Evolutionary conservation across 1,140 invertebrate genomes (phyloP), one percentile per base, ranked within the genome.

Genomic region (Melitaea cinxia): DNA sequence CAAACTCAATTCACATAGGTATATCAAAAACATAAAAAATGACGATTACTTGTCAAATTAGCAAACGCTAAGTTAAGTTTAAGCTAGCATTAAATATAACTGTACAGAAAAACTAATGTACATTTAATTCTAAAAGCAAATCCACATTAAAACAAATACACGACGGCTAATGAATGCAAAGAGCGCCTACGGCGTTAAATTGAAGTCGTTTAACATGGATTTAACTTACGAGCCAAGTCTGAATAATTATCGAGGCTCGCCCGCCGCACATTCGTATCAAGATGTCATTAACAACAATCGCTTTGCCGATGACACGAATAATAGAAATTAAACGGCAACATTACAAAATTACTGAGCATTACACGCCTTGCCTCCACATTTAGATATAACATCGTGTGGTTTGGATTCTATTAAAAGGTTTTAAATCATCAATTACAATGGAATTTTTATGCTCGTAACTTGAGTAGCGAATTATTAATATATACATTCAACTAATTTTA

Each of bases 111-210:
- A 19, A 61, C 58, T 56, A 61, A 67, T 56, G 39, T 67, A 56
- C 14, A 67, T 61, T 61, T 56, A 67, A 56, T 61, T 61, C 52
- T n/a, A 61, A 53, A 26, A 47, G 49, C 63, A 59, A 53, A 65
- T 39, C 39, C 12, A 23, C 55, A 45, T 65, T 65, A 33, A 57
- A 45, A 58, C 49, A 54, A 65, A 65, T 57, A 55, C 49, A 54
- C 21, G 52, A 61, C 17, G 53, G 33, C 53, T 78, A 74, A 76
- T 78, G 68, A 70, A 76, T 78, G 73, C 73, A 75, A 78, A 76
- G 64, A 67, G 63, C 70, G 68, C 68, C 73, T 61, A 63, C 55
- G 52, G 63, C 73, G 68, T 72, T 61, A 75, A 72, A 68, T 70
- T 65, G 55, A 54, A 62, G 59, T 75, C 64, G 61, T 72, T 75